Evolutionary conservation across 2,888 invertebrate genomes (phyloP).

Genomic region (Tetrapedia diversipes): DNA sequence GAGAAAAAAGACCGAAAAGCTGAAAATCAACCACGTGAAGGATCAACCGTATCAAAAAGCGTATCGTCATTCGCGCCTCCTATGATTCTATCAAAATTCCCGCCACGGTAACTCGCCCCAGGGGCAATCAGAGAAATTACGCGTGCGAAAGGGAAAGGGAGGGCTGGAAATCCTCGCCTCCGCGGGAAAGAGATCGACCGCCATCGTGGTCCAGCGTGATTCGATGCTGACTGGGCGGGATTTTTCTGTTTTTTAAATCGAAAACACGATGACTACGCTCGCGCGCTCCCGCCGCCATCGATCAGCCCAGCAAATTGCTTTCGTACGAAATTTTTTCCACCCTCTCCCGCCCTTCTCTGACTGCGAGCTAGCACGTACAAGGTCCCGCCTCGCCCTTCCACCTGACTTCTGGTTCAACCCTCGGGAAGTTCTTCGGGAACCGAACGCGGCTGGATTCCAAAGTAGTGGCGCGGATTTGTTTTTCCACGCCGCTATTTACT

Average conservation of each 20-base stretch:
- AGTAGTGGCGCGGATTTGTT: conserved; percentile 79
- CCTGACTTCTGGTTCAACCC: conserved; percentile 32
- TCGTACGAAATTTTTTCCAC: conserved; percentile 61
- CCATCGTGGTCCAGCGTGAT: conserved; percentile 12
- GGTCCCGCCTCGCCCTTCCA: conserved; percentile 30
- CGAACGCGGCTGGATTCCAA: conserved; percentile 72
- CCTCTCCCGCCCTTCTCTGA: conserved; percentile 18
- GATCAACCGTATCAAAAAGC: not conserved
- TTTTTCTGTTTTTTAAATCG: conserved; percentile 67
- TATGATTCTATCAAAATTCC: conserved; percentile 4
- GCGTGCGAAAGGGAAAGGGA: not conserved
- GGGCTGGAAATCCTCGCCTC: not conserved
- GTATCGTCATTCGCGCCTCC: not conserved
- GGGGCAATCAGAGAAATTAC: not conserved
- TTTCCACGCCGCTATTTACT: conserved; percentile 77
- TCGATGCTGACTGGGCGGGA: conserved; percentile 43
- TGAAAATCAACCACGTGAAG: not conserved
- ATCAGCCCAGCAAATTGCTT: conserved; percentile 74
- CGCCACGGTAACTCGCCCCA: not conserved
- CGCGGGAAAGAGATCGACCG: not conserved
- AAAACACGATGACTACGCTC: conserved; percentile 63
- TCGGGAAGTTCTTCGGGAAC: conserved; percentile 47
- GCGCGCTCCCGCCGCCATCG: conserved; percentile 43
- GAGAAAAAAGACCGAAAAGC: no score
- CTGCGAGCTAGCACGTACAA: conserved; percentile 64